Evolutionary conservation across 1,140 invertebrate genomes (phyloP).

Genomic region (Phthorimaea operculella): DNA sequence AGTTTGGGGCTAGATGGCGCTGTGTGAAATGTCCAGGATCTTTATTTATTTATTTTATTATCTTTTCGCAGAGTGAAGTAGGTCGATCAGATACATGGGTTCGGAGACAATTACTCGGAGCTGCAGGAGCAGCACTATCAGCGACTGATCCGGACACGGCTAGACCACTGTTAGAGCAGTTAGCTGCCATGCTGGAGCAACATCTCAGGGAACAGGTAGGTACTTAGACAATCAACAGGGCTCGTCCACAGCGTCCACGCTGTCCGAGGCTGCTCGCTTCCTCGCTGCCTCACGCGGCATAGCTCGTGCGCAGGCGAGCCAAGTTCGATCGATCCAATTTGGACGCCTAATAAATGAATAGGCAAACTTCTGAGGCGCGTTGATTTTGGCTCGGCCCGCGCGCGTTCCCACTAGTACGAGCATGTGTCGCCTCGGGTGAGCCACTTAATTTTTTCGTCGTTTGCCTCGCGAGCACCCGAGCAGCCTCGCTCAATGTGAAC

Average conservation of each 20-base stretch:
- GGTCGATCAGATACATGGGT: slow-evolving; percentile 40
- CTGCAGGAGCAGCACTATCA: slow-evolving; percentile 48
- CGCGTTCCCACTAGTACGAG: too few species aligned
- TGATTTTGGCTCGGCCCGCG: too few species aligned
- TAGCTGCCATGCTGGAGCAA: slow-evolving; percentile 24
- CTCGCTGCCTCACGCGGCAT: slow-evolving; percentile 9
- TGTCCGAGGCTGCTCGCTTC: slow-evolving; percentile 42
- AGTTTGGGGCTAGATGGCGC: too few species aligned
- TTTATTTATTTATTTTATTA: too few species aligned
- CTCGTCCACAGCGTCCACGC: slow-evolving; percentile 48
- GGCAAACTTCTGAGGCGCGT: too few species aligned
- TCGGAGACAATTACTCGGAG: slow-evolving; percentile 43
- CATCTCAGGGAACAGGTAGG: slow-evolving; percentile 39
- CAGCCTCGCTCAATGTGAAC: too few species aligned
- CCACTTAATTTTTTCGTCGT: too few species aligned
- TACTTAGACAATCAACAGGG: too few species aligned
- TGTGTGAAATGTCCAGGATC: too few species aligned
- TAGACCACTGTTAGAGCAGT: slow-evolving; percentile 26
- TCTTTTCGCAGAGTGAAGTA: slow-evolving; percentile 23
- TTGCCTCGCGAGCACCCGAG: too few species aligned
- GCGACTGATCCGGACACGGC: slow-evolving; percentile 29
- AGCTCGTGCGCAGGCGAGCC: slow-evolving; percentile 29
- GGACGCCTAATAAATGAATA: too few species aligned
- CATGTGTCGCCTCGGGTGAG: too few species aligned
- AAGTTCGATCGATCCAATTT: slow-evolving; percentile 27